These are phyloP conservation scores for Patiria pectinifera DNA, from an alignment of 53 echinoderm and acorn worm genomes.

Conservation along the genomic window DNA sequence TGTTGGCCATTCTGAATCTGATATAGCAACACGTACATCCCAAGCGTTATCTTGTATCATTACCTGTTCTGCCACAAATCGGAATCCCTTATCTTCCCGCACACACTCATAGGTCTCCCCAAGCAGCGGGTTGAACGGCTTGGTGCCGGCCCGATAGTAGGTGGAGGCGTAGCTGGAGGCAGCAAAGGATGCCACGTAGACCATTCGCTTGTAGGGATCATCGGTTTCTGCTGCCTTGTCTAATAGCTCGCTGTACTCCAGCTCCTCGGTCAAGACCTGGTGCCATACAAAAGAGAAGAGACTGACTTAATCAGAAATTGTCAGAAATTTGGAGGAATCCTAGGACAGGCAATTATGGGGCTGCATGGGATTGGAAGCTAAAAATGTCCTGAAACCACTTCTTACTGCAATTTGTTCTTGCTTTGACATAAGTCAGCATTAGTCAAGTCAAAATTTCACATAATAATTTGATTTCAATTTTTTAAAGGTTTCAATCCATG, in stretches of 20 bases:
- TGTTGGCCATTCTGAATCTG: neutral
- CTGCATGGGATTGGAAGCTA: too few relatives aligned
- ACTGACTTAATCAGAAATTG: neutral
- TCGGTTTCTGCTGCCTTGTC: constrained; percentile 95
- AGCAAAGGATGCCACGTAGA: constrained; percentile 92
- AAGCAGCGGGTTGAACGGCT: constrained; percentile 98
- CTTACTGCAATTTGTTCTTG: too few relatives aligned
- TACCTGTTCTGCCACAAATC: constrained; percentile 94
- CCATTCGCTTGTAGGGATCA: constrained; percentile 93
- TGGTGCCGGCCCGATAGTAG: constrained; percentile 90
- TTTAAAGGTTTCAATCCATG: too few relatives aligned
- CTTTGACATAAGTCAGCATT: too few relatives aligned
- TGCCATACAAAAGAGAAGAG: neutral
- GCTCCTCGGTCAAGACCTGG: constrained; percentile 94
- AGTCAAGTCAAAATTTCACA: too few relatives aligned
- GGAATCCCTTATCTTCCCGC: constrained; percentile 94
- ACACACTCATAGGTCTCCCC: constrained; percentile 96
- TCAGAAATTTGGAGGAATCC: neutral
- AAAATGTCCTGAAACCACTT: too few relatives aligned
- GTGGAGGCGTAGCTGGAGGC: constrained; percentile 97
- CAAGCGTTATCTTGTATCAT: neutral
- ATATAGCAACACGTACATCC: neutral
- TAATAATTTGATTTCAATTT: too few relatives aligned
- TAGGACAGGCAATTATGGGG: neutral
- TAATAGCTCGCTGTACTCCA: constrained; percentile 98